A percentile compares a stretch with the other conserved stretches of the same genome.
Conservation (phyloP, 2,113 vertebrate genomes). For the Scatophagus argus region DNA sequence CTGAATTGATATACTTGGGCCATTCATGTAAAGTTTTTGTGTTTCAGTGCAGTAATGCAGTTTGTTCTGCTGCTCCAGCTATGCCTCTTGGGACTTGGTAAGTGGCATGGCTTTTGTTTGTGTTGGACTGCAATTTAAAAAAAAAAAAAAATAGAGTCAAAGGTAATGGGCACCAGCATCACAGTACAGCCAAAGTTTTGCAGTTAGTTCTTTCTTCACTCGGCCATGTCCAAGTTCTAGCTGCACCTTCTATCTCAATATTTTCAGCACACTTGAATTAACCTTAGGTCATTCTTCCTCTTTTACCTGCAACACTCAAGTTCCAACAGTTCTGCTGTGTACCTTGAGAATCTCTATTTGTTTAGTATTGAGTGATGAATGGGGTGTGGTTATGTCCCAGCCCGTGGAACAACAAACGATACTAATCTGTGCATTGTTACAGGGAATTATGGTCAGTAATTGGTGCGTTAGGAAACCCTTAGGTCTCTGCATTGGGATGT, state of each 20-base stretch:
- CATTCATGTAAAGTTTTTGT: neutral
- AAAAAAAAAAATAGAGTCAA: neutral
- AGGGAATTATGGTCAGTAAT: slow-evolving; percentile 20
- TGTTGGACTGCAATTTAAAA: slow-evolving; percentile 9
- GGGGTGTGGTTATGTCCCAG: slow-evolving; percentile 36
- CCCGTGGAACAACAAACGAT: slow-evolving; percentile 20
- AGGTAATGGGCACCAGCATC: slow-evolving; percentile 21
- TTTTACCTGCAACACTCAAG: slow-evolving; percentile 28
- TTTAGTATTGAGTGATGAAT: slow-evolving; percentile 53
- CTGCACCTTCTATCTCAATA: neutral
- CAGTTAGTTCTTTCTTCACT: neutral
- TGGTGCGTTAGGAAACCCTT: slow-evolving; percentile 11
- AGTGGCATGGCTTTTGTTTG: slow-evolving; percentile 19
- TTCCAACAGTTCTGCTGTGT: slow-evolving; percentile 44
- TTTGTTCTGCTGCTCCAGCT: slow-evolving; percentile 35
- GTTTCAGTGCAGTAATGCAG: slow-evolving; percentile 17
- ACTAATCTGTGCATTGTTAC: slow-evolving; percentile 28
- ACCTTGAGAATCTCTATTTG: slow-evolving; percentile 36
- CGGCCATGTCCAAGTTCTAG: neutral
- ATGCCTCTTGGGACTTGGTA: slow-evolving; percentile 22
- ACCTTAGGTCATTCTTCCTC: neutral
- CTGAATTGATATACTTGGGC: neutral
- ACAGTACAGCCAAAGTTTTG: neutral
- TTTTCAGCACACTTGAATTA: slow-evolving; percentile 9
- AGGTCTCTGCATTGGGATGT: neutral